These are phyloP conservation scores for Noctua janthe DNA, from an alignment of 2,888 invertebrate genomes.

Conservation along the genomic window DNA sequence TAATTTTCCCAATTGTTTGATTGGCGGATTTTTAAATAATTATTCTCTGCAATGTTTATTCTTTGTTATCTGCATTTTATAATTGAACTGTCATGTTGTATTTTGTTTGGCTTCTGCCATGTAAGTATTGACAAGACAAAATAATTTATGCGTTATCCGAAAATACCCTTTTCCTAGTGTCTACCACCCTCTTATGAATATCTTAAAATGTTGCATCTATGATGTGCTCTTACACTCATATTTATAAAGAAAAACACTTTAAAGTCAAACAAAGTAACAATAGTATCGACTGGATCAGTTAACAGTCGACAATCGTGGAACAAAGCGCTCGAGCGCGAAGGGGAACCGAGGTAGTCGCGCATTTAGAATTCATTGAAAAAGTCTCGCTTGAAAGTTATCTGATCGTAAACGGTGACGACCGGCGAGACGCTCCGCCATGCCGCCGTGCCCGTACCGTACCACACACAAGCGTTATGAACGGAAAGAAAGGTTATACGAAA, in stretches of 20 bases:
- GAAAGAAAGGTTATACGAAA: background rate
- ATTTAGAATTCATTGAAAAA: constrained; percentile 91
- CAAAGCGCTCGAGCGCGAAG: constrained; percentile 59
- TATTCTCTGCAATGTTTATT: background rate
- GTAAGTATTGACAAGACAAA: background rate
- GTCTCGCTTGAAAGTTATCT: constrained; percentile 87
- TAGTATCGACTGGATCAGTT: constrained; percentile 76
- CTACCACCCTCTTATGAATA: background rate
- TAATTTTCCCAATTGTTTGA: background rate
- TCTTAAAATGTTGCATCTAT: background rate
- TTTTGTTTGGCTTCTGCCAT: background rate
- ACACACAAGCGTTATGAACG: constrained; percentile 40
- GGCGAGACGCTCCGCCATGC: constrained; percentile 44
- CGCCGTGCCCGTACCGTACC: constrained; percentile 21
- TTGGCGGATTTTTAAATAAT: background rate
- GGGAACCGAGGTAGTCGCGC: constrained; percentile 68
- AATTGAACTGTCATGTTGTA: background rate
- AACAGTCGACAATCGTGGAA: constrained; percentile 67
- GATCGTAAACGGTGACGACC: constrained; percentile 83
- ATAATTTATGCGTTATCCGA: background rate
- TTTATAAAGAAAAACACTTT: constrained; percentile 30
- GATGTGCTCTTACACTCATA: background rate
- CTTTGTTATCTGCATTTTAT: background rate
- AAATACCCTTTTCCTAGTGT: background rate
- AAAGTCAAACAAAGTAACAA: constrained; percentile 60